A percentile compares a stretch with the other conserved stretches of the same genome.
Conservation (phyloP, 1,140 invertebrate species). For the Stenopsyche tienmushanensis region DNA sequence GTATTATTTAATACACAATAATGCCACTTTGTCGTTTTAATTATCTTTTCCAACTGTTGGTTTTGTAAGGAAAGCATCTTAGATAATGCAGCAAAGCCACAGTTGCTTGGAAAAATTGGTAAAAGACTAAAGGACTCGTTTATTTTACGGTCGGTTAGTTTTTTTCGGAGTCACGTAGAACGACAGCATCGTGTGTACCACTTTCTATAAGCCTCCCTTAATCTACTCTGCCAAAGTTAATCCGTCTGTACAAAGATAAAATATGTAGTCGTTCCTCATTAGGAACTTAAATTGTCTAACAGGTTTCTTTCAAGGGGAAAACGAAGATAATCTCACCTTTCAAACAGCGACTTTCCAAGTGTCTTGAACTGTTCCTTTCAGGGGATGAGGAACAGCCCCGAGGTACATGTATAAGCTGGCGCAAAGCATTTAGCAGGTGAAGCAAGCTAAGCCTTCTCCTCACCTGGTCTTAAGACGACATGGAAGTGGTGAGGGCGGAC, state of each 20-base stretch:
- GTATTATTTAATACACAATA: too few species aligned
- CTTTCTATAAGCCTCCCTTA: too few species aligned
- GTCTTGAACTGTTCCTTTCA: slow-evolving; percentile 10
- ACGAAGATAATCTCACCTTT: slow-evolving; percentile 29
- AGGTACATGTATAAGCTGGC: not conserved
- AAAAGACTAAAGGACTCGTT: too few species aligned
- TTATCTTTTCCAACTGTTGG: too few species aligned
- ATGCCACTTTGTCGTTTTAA: too few species aligned
- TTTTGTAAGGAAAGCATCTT: too few species aligned
- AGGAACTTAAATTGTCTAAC: slow-evolving; percentile 27
- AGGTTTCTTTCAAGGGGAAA: slow-evolving; percentile 5
- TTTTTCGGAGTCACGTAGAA: too few species aligned
- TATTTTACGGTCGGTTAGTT: too few species aligned
- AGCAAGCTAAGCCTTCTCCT: not conserved
- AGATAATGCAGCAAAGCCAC: too few species aligned
- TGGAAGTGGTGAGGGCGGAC: not conserved
- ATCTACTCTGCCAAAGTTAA: not conserved
- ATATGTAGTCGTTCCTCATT: slow-evolving; percentile 23
- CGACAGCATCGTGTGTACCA: too few species aligned
- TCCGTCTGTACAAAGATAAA: not conserved
- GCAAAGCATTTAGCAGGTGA: too few species aligned
- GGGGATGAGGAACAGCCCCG: not conserved
- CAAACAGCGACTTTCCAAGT: slow-evolving; percentile 21
- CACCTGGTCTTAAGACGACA: not conserved
- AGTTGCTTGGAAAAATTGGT: too few species aligned